Evolutionary conservation across 2,113 vertebrate genomes (phyloP), one percentile per base, ranked within the genome.

Genomic region (Oryzias melastigma): DNA sequence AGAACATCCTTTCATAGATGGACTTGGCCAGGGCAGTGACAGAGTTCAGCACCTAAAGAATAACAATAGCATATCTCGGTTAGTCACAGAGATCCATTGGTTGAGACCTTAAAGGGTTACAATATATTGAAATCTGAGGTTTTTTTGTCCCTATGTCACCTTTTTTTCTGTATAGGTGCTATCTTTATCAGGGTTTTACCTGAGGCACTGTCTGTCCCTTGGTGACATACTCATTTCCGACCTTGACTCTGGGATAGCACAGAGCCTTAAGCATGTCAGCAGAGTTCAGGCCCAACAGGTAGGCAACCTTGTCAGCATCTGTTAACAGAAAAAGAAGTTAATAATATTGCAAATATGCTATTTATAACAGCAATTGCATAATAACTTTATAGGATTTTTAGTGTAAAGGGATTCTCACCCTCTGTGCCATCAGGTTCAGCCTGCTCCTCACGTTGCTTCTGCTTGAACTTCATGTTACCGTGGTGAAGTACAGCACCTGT

Each of bases 401-500:
- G 35, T 35, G 35, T 35, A 35, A 12, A 35, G 10, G 8, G 8
- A 29, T 3, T 57, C 15, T 67, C 65, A 90, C 88, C 82, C 71
- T 90, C 88, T 71, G 41, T 90, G 82, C 88, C 84, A 56, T 90
- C 88, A 45, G 88, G 88, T 51, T 90, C 88, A 46, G 63, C 88
- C 84, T 90, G 88, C 78, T 90, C 88, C 5, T 90, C 88, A n/a
- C 88, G 85, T 68, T 88, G 88, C 64, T 90, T 90, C 58, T 90
- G 87, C 80, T 90, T 89, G 65, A 88, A 88, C 55, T 89, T 85
- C 81, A 87, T 68, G 80, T 40, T 77, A 41, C 94, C 94, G 43
- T 87, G 85, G 80, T 87, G 85, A 84, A 95, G 90, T 80, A 94
- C 94, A 78, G 94, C 93, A 70, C 94, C 95, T 48, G 92, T 93